These are phyloP conservation scores for Epinephelus fuscoguttatus DNA, from an alignment of 2,113 vertebrate genomes.

Conservation along the genomic window DNA sequence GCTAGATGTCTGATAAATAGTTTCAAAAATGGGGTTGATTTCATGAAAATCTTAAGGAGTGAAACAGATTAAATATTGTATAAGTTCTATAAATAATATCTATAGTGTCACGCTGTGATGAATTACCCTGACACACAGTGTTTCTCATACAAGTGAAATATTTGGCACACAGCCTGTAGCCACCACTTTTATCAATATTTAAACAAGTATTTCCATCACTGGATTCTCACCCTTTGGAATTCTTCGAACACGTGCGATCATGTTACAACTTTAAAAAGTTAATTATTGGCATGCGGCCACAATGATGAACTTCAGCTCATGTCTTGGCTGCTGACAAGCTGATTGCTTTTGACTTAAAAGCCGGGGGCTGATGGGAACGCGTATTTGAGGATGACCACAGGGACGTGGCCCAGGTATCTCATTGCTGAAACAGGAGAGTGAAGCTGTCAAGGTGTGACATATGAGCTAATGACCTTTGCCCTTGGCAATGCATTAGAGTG, in stretches of 20 bases:
- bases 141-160: conserved; percentile 44
- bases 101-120: neutral
- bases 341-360: conserved; percentile 50
- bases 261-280: conserved; percentile 18
- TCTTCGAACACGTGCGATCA: neutral
- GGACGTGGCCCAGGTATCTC: conserved; percentile 71
- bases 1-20: no score
- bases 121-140: conserved; percentile 28
- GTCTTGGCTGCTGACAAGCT: conserved; percentile 29
- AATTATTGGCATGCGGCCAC: conserved; percentile 14
- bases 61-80: conserved; percentile 21
- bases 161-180: conserved; percentile 24
- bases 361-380: neutral
- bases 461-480: conserved; percentile 74
- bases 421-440: conserved; percentile 79
- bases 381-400: conserved; percentile 61
- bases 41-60: neutral
- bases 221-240: conserved; percentile 21
- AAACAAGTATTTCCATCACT: conserved; percentile 33
- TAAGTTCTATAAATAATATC: conserved; percentile 11
- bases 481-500: conserved; percentile 39
- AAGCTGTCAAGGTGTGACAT: conserved; percentile 77
- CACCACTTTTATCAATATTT: conserved; percentile 56
- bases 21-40: neutral
- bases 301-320: conserved; percentile 1